Percentiles rank a stretch among this genome's conserved stretches.
These are phyloP conservation scores for Tachysurus vachellii DNA, from an alignment of 2,113 vertebrate species.

Conservation along the genomic window DNA sequence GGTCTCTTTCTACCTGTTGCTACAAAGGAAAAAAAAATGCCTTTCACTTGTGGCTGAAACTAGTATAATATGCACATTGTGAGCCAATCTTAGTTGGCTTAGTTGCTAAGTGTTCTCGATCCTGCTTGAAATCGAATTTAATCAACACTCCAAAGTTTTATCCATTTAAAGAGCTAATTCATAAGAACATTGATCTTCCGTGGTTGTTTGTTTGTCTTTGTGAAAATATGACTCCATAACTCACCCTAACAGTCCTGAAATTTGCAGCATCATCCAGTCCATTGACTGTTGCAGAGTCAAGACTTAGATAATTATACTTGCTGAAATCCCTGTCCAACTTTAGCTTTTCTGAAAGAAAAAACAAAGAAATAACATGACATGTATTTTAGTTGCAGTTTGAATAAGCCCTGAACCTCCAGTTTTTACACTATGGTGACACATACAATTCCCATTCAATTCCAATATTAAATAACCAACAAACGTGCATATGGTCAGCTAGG, in stretches of 20 bases:
- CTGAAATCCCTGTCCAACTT: constrained; percentile 91
- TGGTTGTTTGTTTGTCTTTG: background rate
- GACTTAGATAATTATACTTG: constrained; percentile 94
- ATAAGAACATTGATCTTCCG: background rate
- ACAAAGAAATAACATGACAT: background rate
- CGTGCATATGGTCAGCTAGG: constrained; percentile 58
- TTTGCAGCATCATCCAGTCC: constrained; percentile 92
- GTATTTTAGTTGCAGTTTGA: constrained; percentile 1
- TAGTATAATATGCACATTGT: background rate
- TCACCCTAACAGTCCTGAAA: constrained; percentile 85
- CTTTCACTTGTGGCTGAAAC: background rate
- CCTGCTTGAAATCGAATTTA: background rate
- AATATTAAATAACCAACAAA: constrained; percentile 50
- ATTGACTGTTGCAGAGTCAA: constrained; percentile 89
- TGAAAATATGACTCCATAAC: constrained; percentile 13
- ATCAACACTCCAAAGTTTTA: background rate
- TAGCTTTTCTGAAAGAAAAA: constrained; percentile 78
- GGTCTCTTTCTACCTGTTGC: background rate
- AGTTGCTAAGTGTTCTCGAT: background rate
- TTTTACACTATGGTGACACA: background rate
- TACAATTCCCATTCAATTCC: constrained; percentile 21
- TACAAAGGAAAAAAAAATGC: background rate
- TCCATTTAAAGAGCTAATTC: background rate
- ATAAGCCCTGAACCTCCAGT: background rate
- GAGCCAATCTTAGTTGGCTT: background rate